These are phyloP conservation scores for Polyodon spathula DNA, from an alignment of 2,113 vertebrate genomes.

Conservation along the genomic window DNA sequence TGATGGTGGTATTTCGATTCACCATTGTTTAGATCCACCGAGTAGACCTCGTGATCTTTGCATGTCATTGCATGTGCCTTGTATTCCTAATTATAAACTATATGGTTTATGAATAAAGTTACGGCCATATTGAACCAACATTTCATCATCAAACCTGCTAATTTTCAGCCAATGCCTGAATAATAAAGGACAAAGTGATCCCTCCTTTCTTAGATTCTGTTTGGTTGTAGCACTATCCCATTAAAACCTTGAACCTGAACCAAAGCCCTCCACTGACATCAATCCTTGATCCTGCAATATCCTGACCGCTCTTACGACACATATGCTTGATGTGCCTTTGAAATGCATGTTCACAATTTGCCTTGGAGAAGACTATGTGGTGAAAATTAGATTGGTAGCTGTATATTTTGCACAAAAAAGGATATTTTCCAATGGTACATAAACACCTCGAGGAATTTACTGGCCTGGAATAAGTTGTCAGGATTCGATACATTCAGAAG, in stretches of 20 bases:
- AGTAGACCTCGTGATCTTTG: no score
- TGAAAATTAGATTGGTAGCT: constrained; percentile 27
- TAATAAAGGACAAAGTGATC: constrained; percentile 37
- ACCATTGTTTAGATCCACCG: no score
- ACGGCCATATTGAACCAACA: no score
- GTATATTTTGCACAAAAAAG: constrained; percentile 37
- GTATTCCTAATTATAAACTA: no score
- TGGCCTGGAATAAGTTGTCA: constrained; percentile 58
- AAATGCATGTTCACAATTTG: constrained; percentile 53
- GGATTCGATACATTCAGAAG: constrained; percentile 60
- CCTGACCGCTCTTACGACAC: constrained; percentile 22
- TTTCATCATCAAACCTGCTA: neutral
- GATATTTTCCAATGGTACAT: constrained; percentile 46
- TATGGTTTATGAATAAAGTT: no score
- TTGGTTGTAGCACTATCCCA: constrained; percentile 8
- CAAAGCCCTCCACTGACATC: constrained; percentile 48
- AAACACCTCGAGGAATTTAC: constrained; percentile 55
- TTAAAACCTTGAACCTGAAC: constrained; percentile 34
- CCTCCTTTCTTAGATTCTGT: constrained; percentile 4
- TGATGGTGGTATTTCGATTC: no score
- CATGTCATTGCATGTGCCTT: no score
- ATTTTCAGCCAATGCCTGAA: constrained; percentile 13
- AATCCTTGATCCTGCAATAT: constrained; percentile 49
- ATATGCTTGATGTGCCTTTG: constrained; percentile 41
- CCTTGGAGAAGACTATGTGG: constrained; percentile 43